Conservation (phyloP, 2,888 invertebrate genomes). For the Drosophila buzzatii region DNA sequence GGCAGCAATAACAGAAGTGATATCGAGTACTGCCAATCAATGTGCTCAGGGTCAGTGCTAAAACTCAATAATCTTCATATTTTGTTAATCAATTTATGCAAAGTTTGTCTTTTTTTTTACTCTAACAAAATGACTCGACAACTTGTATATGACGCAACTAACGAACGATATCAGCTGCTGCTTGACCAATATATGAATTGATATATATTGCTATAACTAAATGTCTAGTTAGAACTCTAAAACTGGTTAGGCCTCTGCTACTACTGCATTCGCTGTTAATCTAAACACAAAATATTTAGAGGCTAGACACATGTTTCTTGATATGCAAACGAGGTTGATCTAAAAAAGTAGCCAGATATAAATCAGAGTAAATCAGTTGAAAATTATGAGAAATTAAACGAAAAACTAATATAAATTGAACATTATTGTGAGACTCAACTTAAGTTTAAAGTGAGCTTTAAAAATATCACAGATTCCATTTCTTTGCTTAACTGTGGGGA, state of each 20-base stretch:
- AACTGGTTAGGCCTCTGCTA: constrained; percentile 40
- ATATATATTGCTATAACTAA: constrained; percentile 1
- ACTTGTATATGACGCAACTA: constrained; percentile 32
- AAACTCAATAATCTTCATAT: constrained; percentile 28
- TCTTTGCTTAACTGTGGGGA: not conserved
- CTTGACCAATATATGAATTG: constrained; percentile 1
- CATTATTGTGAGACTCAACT: not conserved
- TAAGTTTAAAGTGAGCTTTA: not conserved
- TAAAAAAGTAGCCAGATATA: not conserved
- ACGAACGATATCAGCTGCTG: constrained; percentile 33
- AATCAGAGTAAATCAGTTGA: not conserved
- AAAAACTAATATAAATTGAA: not conserved
- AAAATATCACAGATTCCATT: not conserved
- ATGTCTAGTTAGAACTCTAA: constrained; percentile 38
- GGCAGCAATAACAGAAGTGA: constrained; percentile 27
- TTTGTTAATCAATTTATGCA: constrained; percentile 34
- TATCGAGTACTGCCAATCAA: constrained; percentile 37
- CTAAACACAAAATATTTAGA: constrained; percentile 16
- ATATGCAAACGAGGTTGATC: not conserved
- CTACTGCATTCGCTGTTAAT: constrained; percentile 2
- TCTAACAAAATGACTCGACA: constrained; percentile 41
- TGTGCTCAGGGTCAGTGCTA: constrained; percentile 73
- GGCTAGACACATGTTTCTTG: constrained; percentile 17
- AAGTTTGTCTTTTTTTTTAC: constrained; percentile 2
- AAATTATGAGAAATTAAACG: not conserved